A percentile compares a stretch with the other conserved stretches of the same genome.
Evolutionary conservation across 2,797 vertebrate genomes (phyloP).

Genomic region (Phalloptychus januarius): DNA sequence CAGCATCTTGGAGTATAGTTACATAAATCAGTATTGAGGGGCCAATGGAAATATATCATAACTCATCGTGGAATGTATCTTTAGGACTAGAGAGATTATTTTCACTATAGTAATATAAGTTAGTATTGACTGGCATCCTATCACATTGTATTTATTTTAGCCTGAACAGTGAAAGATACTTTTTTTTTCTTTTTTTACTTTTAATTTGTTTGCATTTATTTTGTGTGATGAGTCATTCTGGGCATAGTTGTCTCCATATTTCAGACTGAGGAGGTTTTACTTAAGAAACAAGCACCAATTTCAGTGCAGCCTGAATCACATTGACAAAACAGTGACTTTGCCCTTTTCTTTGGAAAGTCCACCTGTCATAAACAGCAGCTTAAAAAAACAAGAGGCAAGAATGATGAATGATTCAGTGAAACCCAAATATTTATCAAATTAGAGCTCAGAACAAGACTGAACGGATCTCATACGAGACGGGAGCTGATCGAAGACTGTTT

Average conservation of each 20-base stretch:
- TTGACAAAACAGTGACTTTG: slow-evolving; percentile 31
- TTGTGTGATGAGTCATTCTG: slow-evolving; percentile 12
- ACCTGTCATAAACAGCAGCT: slow-evolving; percentile 46
- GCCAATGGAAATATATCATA: neutral
- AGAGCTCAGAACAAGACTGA: slow-evolving; percentile 33
- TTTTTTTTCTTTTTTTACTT: neutral
- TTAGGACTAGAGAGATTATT: neutral
- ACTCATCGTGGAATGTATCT: neutral
- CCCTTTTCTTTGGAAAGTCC: slow-evolving; percentile 30
- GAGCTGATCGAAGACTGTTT: slow-evolving; percentile 52
- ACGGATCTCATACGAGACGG: slow-evolving; percentile 35
- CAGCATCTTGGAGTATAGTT: slow-evolving; percentile 12
- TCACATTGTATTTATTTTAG: neutral
- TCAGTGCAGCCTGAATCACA: slow-evolving; percentile 21
- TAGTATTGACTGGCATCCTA: neutral
- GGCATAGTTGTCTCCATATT: slow-evolving; percentile 2
- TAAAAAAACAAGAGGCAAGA: slow-evolving; percentile 25
- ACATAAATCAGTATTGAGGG: slow-evolving; percentile 22
- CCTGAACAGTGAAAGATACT: neutral
- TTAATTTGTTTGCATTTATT: slow-evolving; percentile 11
- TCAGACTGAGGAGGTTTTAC: neutral
- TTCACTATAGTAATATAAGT: neutral
- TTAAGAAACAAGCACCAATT: slow-evolving; percentile 9
- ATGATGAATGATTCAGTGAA: slow-evolving; percentile 33
- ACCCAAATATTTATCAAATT: slow-evolving; percentile 17